phyloP scores from a whole-genome alignment of 2,888 invertebrate genomes.

The Drosophila testacea region DNA sequence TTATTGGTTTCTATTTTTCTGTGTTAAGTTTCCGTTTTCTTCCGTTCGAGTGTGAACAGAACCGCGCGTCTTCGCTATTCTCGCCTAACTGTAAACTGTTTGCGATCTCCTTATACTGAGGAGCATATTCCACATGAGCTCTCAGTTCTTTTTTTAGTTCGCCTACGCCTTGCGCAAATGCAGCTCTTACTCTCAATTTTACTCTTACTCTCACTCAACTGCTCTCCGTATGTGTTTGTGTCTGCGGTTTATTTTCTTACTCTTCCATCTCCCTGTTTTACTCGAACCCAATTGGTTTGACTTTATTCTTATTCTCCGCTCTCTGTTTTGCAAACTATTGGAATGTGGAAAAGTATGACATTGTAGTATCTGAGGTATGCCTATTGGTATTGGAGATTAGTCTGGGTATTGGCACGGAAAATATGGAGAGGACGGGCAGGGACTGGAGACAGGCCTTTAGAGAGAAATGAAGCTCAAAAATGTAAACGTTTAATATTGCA shows the following conservation, averaged over 20 bases:
- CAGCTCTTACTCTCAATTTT: conserved; percentile 25
- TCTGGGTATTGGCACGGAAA: conserved; percentile 29
- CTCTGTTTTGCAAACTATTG: conserved; percentile 14
- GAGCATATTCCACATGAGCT: conserved; percentile 44
- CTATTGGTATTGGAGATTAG: conserved; percentile 40
- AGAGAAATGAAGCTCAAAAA: conserved; percentile 17
- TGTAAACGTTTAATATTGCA: conserved; percentile 14
- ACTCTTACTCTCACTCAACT: conserved; percentile 29
- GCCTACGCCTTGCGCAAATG: conserved; percentile 74
- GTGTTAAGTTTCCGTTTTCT: conserved; percentile 4
- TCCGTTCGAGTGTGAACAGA: conserved; percentile 38
- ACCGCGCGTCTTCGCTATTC: conserved; percentile 74
- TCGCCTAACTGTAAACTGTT: conserved; percentile 70
- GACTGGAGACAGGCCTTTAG: conserved; percentile 9
- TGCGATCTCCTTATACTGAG: conserved; percentile 18
- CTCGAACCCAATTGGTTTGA: conserved; percentile 42
- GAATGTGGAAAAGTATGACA: conserved; percentile 28
- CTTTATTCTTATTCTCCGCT: conserved; percentile 3
- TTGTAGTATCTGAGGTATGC: conserved; percentile 5
- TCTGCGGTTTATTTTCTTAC: conserved; percentile 6
- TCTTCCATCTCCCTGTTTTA: conserved; percentile 30
- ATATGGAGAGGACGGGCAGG: conserved; percentile 8
- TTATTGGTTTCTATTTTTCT: conserved; percentile 6
- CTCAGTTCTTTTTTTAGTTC: conserved; percentile 64
- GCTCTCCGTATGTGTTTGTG: conserved; percentile 11